These are phyloP conservation scores for Aegotheles bennettii DNA, from an alignment of 2,113 vertebrate genomes.

Conservation along the genomic window DNA sequence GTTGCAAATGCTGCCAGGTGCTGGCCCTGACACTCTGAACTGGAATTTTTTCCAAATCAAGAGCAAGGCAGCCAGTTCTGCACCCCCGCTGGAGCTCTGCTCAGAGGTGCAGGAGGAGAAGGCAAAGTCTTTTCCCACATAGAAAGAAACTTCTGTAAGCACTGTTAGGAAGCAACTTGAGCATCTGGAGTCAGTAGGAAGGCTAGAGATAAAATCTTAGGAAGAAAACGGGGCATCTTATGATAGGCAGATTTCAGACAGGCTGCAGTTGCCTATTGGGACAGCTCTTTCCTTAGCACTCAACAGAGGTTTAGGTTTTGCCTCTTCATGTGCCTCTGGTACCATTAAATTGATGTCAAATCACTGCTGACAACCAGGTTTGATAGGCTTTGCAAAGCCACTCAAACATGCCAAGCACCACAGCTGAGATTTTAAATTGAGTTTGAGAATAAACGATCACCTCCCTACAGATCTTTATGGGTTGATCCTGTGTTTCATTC, in stretches of 20 bases:
- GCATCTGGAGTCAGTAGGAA: neutral
- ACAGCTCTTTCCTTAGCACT: neutral
- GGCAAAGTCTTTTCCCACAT: neutral
- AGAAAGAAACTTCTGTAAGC: neutral
- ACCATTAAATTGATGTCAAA: neutral
- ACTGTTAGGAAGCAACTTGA: neutral
- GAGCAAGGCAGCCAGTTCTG: neutral
- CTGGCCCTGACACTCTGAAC: neutral
- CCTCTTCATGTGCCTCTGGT: neutral
- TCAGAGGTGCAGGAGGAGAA: neutral
- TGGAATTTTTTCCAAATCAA: neutral
- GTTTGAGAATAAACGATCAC: neutral
- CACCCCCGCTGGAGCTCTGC: neutral
- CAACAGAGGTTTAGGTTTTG: neutral
- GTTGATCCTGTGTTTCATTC: neutral
- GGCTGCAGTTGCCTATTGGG: neutral
- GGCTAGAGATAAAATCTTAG: neutral
- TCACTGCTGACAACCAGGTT: neutral
- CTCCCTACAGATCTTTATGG: neutral
- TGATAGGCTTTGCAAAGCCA: neutral
- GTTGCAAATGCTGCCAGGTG: neutral
- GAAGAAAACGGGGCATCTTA: neutral
- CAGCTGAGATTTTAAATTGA: neutral
- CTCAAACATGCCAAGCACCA: neutral
- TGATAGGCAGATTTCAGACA: neutral